Percentiles rank a stretch among this genome's conserved stretches.
These are phyloP conservation scores for Manacus vitellinus DNA, from an alignment of 2,113 vertebrate species.

Conservation along the genomic window DNA sequence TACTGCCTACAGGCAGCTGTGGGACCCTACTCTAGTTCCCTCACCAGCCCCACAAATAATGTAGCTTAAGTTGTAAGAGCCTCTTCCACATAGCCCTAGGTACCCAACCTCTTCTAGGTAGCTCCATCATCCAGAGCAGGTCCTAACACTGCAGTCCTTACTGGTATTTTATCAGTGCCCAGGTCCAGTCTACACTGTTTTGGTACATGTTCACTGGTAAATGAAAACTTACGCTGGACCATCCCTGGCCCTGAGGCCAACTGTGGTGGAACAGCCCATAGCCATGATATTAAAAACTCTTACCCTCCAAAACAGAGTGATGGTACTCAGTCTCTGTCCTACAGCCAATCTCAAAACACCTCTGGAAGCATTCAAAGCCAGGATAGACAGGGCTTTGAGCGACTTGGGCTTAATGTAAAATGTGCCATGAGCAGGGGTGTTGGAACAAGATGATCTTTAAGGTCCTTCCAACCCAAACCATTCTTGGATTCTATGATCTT, in stretches of 20 bases:
- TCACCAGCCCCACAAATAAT: background rate
- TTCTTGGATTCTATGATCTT: background rate
- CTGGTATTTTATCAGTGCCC: background rate
- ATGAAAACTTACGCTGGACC: background rate
- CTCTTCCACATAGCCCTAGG: background rate
- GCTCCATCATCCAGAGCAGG: background rate
- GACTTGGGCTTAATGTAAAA: background rate
- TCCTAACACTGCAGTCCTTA: background rate
- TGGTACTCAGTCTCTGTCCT: background rate
- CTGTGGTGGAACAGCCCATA: background rate
- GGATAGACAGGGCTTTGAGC: background rate
- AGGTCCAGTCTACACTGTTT: background rate
- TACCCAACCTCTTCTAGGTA: background rate
- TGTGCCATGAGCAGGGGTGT: background rate
- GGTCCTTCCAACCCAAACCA: background rate
- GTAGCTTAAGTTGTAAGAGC: background rate
- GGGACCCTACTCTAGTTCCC: background rate
- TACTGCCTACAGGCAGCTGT: background rate
- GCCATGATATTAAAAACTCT: background rate
- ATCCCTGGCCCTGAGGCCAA: background rate
- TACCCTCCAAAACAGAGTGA: background rate
- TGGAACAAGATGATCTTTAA: background rate
- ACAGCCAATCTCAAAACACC: background rate
- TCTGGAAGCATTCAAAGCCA: background rate
- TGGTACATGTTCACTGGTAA: background rate